Evolutionary conservation across 2,113 vertebrate genomes (phyloP), one percentile per base, ranked within the genome.

Genomic region (Malurus cyaneus): DNA sequence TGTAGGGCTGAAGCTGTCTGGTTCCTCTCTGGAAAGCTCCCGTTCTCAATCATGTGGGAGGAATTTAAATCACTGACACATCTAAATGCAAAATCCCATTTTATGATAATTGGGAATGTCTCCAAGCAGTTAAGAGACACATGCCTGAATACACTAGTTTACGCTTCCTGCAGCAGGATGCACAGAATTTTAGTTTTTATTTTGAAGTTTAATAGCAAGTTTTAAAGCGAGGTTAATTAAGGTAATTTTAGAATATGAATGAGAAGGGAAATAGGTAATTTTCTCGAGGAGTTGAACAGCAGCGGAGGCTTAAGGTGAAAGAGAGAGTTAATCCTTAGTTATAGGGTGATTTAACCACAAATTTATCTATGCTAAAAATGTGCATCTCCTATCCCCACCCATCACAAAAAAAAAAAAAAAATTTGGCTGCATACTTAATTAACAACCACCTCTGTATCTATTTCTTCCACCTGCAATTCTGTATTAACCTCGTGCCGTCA

Each of bases 391-490:
- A 42, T 44, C 29, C 41, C 57, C 76, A 95, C 39, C 42, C 15
- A 50, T n/a, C 66, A 92, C 12, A 92, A 34, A 61, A 34, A 61
- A 92, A 34, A 61, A 34, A 61, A 67, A 74, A 18, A 11, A 36
- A 66, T 86, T 73, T 88, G 64, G 4, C 42, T 93, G 86, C 73
- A 90, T 96, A 98, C 98, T 99, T 97, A 99, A 98, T 98, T 99
- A 39, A 98, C 93, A 69, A 98, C 97, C 74, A 98, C 95, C 91
- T 99, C 98, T 52, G 96, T 96, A 97, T 99, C 98, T 76, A 98
- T 98, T 87, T 99, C 99, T 96, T 99, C 98, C 49, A 98, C 98
- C 94, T 98, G 97, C 46, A 98, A 98, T 96, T 99, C 97, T 34
- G 97, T 98, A 80, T 98, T 98, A 72, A 98, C 96, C 78, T 98